Conservation (phyloP, 2,113 vertebrate genomes). For the Indicator indicator region DNA sequence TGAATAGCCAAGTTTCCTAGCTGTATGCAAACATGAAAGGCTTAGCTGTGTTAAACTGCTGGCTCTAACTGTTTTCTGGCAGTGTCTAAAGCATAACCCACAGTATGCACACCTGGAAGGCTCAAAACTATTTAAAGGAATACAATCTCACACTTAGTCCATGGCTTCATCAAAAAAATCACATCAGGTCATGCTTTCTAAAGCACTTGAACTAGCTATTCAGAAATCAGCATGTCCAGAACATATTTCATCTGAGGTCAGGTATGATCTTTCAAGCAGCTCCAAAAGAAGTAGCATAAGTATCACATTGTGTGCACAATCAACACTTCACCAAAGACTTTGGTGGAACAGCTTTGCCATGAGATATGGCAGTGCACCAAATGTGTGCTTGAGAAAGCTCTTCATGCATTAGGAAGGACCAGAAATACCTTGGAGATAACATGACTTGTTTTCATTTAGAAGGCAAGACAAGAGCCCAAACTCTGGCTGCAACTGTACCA, state of each 20-base stretch:
- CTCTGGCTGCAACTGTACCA: neutral
- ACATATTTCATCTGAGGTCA: neutral
- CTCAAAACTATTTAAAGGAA: neutral
- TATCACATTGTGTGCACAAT: accelerated
- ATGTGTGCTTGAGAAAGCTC: neutral
- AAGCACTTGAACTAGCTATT: neutral
- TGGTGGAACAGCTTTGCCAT: neutral
- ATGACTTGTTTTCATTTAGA: neutral
- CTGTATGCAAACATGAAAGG: slow-evolving; percentile 39
- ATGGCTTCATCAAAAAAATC: neutral
- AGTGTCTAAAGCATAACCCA: neutral
- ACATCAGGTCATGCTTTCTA: neutral
- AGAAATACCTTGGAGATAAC: accelerated
- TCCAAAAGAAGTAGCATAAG: neutral
- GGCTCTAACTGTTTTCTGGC: slow-evolving; percentile 32
- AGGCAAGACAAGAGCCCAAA: neutral
- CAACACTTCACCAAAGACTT: neutral
- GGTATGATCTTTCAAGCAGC: neutral
- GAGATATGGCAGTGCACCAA: neutral
- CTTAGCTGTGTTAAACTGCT: slow-evolving; percentile 25
- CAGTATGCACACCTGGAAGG: neutral
- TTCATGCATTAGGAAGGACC: neutral
- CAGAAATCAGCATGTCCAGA: neutral
- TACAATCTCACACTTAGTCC: neutral
- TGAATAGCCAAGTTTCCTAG: slow-evolving; percentile 45